Conservation (phyloP, 2,113 vertebrate species). For the Triplophysa dalaica region DNA sequence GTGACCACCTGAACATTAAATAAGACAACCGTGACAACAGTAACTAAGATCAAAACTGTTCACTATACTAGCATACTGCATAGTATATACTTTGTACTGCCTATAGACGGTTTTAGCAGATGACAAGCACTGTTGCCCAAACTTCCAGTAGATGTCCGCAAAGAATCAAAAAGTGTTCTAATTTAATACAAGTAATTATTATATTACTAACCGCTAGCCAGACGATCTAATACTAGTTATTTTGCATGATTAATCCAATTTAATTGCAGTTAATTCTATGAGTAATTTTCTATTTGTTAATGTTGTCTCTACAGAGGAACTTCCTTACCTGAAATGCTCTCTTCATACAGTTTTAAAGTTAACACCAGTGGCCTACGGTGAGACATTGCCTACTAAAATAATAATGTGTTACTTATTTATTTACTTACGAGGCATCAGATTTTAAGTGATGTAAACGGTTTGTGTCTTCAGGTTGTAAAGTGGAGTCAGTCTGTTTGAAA, state of each 20-base stretch:
- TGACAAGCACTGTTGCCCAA: too few species aligned
- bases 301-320: conserved; percentile 77
- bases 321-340: conserved; percentile 96
- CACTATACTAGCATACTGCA: too few species aligned
- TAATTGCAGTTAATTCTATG: neutral
- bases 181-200: too few species aligned
- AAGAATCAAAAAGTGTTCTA: too few species aligned
- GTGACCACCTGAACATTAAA: conserved; percentile 60
- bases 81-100: too few species aligned
- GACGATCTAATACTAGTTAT: too few species aligned
- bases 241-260: neutral
- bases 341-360: conserved; percentile 95
- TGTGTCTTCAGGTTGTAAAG: conserved; percentile 79
- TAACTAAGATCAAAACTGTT: neutral
- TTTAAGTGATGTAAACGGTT: neutral
- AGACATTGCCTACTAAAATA: conserved; percentile 51
- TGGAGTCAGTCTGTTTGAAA: conserved; percentile 89
- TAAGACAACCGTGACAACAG: neutral
- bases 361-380: conserved; percentile 95
- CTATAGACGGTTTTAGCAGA: neutral
- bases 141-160: too few species aligned
- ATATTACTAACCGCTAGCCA: too few species aligned
- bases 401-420: neutral
- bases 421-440: neutral
- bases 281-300: neutral